A percentile compares a stretch with the other conserved stretches of the same genome.
phyloP scores from a whole-genome alignment of 2,113 vertebrate species.

The Martes martes region DNA sequence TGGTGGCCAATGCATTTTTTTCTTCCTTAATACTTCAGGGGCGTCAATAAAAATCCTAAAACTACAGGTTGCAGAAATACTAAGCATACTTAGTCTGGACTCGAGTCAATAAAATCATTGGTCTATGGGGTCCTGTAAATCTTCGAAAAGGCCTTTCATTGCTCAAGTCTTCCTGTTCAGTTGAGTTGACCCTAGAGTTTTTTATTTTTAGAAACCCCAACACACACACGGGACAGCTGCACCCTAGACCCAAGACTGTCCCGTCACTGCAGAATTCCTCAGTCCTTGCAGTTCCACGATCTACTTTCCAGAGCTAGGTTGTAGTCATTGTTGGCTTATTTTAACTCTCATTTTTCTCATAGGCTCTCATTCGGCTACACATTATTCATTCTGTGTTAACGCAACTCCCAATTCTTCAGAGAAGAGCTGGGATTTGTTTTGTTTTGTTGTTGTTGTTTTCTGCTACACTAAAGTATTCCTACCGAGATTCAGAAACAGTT shows the following conservation, averaged over 20 bases:
- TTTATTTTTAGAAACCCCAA: not conserved
- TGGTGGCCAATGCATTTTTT: not conserved
- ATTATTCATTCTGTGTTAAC: not conserved
- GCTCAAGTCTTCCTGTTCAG: not conserved
- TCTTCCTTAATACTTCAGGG: not conserved
- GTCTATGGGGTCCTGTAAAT: not conserved
- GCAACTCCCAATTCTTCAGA: not conserved
- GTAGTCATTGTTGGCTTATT: not conserved
- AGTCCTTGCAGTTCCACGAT: not conserved
- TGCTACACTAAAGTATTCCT: not conserved
- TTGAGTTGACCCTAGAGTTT: not conserved
- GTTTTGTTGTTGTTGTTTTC: not conserved
- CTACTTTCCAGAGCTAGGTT: not conserved
- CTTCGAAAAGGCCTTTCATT: not conserved
- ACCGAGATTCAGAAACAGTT: not conserved
- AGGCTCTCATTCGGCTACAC: not conserved
- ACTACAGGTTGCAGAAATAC: not conserved
- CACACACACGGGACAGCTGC: not conserved
- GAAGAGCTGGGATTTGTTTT: not conserved
- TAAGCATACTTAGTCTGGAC: not conserved
- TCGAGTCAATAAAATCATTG: not conserved
- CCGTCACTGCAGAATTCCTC: not conserved
- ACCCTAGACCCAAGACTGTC: not conserved
- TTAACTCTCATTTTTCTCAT: not conserved
- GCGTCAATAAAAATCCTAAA: not conserved